Conservation (phyloP, 2,113 vertebrate species). For the Xerus inauris region DNA sequence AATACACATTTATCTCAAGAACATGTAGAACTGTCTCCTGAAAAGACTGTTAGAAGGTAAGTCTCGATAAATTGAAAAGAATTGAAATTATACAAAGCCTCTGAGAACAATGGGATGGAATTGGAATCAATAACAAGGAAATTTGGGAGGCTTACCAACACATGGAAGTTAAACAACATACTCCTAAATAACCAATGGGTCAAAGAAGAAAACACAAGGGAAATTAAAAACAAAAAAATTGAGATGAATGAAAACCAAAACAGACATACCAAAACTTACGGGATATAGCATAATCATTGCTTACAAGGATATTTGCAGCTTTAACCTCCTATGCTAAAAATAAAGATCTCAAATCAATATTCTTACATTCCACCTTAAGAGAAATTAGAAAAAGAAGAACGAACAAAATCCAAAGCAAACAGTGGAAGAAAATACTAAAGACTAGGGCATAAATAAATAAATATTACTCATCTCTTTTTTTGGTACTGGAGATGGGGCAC, state of each 20-base stretch:
- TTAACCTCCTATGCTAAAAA: not conserved
- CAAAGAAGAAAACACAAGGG: conserved; percentile 2
- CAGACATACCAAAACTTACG: not conserved
- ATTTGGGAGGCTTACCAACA: not conserved
- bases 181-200: not conserved
- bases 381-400: not conserved
- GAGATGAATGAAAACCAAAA: conserved; percentile 44
- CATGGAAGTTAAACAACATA: not conserved
- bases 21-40: not conserved
- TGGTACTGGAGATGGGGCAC: too few species aligned
- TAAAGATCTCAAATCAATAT: not conserved
- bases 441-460: not conserved
- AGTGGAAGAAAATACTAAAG: not conserved
- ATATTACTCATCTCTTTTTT: too few species aligned
- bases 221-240: conserved; percentile 23
- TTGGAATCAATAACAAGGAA: conserved; percentile 19
- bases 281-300: not conserved
- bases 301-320: not conserved
- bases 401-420: not conserved
- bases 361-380: not conserved
- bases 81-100: not conserved
- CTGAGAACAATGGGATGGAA: not conserved
- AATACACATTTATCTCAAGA: not conserved
- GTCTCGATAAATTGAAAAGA: not conserved
- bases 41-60: not conserved